Conservation (phyloP, 2,113 vertebrate species). For the Silurus meridionalis region DNA sequence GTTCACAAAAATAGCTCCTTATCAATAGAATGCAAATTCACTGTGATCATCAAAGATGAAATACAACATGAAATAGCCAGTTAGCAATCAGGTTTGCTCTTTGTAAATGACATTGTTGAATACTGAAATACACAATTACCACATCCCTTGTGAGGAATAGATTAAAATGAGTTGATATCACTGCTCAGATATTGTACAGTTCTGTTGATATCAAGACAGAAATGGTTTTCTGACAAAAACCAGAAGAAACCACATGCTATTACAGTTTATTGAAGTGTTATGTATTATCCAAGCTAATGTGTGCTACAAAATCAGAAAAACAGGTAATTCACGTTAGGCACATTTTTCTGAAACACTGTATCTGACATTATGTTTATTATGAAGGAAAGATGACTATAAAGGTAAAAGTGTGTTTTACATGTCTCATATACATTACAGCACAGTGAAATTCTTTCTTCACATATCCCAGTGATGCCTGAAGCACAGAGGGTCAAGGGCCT, state of each 20-base stretch:
- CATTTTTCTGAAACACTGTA: neutral
- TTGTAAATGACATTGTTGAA: neutral
- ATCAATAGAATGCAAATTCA: too few relatives aligned
- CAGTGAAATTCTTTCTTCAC: too few relatives aligned
- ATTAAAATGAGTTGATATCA: slow-evolving; percentile 30
- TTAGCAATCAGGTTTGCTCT: slow-evolving; percentile 12
- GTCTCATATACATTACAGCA: too few relatives aligned
- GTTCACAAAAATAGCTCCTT: too few relatives aligned
- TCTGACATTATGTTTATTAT: neutral
- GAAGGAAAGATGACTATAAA: neutral
- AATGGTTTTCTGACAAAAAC: slow-evolving; percentile 6
- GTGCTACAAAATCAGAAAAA: neutral
- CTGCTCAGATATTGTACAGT: slow-evolving; percentile 17
- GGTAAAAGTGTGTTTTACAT: too few relatives aligned
- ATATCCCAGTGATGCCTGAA: too few relatives aligned
- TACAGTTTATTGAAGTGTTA: neutral
- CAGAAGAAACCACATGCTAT: neutral
- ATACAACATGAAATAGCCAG: too few relatives aligned
- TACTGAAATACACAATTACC: neutral
- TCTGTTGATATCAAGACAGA: slow-evolving; percentile 31
- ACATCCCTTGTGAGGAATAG: slow-evolving; percentile 3
- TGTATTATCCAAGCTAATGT: neutral
- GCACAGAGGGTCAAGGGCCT: too few relatives aligned
- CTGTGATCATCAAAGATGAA: too few relatives aligned
- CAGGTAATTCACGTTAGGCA: neutral